Evolutionary conservation across 2,113 vertebrate species (phyloP), one percentile per base, ranked within the genome.

Genomic region (Eptatretus burgeri): DNA sequence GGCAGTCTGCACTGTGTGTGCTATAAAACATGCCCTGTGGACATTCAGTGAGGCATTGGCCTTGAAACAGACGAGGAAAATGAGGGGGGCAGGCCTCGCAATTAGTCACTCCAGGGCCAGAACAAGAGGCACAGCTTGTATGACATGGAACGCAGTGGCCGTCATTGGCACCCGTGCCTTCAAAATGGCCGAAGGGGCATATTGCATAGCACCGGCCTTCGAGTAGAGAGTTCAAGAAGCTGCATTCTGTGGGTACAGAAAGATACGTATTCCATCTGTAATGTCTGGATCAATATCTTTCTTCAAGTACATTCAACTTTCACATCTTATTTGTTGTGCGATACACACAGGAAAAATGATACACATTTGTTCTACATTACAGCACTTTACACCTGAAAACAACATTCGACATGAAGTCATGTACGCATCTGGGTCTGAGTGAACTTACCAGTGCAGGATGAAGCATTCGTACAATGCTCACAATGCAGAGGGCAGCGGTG

Each of bases 1-100:
- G 56, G 56, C 56, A 60, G 56, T 60, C 56, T 20, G n/a, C 56
- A n/a, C n/a, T 60, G 56, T 20, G n/a, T n/a, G 56, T 20, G 12
- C 19, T 12, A 20, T 60, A 60, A 20, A 60, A 60, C 10, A 12
- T 12, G 56, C 19, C n/a, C 56, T 12, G 56, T 20, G 56, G 56
- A 20, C 56, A 60, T 20, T 60, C 56, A n/a, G n/a, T 12, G 56
- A 20, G 19, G 56, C 56, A 60, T n/a, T 20, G 56, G 56, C 56
- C 56, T 20, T 60, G n/a, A 20, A 17, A 60, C n/a, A 60, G 56
- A 20, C 56, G 56, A n/a, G 56, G 56, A 10, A n/a, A 20, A 20
- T 20, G n/a, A n/a, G 56, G 56, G n/a, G 56, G 56, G 56, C 56
- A 60, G 56, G n/a, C n/a, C 56, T 60, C 56, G 56, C 56, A 60